Conservation (phyloP, 2,113 vertebrate species). For the Vimba vimba region DNA sequence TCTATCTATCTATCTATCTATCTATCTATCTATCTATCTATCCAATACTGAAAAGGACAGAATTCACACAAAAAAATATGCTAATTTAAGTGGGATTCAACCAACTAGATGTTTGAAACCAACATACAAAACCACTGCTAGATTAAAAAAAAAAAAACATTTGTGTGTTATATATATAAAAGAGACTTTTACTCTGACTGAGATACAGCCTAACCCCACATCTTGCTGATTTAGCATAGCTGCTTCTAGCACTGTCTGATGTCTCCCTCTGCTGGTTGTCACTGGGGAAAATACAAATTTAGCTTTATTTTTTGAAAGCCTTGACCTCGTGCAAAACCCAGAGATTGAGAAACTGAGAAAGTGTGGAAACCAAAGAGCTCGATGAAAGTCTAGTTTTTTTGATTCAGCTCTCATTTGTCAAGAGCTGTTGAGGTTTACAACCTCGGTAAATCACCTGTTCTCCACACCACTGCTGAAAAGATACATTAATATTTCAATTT, state of each 20-base stretch:
- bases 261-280: slow-evolving; percentile 25
- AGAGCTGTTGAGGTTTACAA: slow-evolving; percentile 33
- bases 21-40: too few relatives aligned
- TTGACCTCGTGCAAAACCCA: too few relatives aligned
- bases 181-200: too few relatives aligned
- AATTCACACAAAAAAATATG: too few relatives aligned
- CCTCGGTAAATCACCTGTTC: slow-evolving; percentile 9
- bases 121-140: too few relatives aligned
- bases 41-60: too few relatives aligned
- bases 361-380: background rate
- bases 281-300: background rate
- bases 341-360: background rate
- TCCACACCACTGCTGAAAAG: slow-evolving; percentile 17
- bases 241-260: background rate
- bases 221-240: background rate
- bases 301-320: background rate
- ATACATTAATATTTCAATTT: slow-evolving; percentile 42
- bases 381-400: background rate
- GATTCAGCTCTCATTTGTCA: slow-evolving; percentile 23
- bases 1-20: too few relatives aligned
- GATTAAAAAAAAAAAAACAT: too few relatives aligned
- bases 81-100: too few relatives aligned
- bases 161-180: too few relatives aligned
- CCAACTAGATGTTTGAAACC: too few relatives aligned
- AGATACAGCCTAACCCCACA: background rate